Base-by-base conservation (phyloP, 2,797 vertebrate species). In the Gymnothorax javanicus region DNA sequence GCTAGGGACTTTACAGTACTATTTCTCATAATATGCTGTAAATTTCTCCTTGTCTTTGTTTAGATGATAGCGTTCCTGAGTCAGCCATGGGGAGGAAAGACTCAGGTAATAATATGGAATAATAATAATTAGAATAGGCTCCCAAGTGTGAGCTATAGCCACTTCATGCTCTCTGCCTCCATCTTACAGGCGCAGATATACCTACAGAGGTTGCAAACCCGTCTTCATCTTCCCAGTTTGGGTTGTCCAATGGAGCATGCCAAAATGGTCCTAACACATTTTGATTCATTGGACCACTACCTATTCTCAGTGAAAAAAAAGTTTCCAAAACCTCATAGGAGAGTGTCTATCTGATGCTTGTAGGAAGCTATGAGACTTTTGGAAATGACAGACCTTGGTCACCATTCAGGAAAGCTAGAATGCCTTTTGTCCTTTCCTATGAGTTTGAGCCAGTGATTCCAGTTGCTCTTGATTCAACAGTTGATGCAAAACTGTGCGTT, bases 61-160 rank as follows among this genome's bases (percentile, higher is more conserved):
- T 96, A 99, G 98, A 98, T 98, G 95, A 97, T 96, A 96, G 95
- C 95, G 95, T 96, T 95, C 95, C 96, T 94, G 93, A 97, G 93
- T 94, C 96, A 93, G 90, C 95, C 92, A 95, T 93, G 93, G 97
- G 96, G 93, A 99, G 98, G 94, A 99, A 99, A 94, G 97, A 99
- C 93, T 99, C 98, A 99, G 98, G 98, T 99, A 98, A 98, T 96
- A 93, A 90, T 89, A 85, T 86, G 88, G 85, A 58, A 84, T 84
- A 92, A 89, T 83, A 85, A 87, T 88, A 89, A 91, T 25, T 79
- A 85, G 62, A 86, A n/a, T 43, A 60, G 73, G 77, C 50, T 56
- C 15, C 50, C 56, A 20, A n/a, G 7, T 81, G n/a, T 23, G 54
- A 57, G 33, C 12, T 56, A 56, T 11, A 60, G 50, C 33, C 33